Evolutionary conservation across 2,888 invertebrate species (phyloP).

Genomic region (Andrena bucephala): DNA sequence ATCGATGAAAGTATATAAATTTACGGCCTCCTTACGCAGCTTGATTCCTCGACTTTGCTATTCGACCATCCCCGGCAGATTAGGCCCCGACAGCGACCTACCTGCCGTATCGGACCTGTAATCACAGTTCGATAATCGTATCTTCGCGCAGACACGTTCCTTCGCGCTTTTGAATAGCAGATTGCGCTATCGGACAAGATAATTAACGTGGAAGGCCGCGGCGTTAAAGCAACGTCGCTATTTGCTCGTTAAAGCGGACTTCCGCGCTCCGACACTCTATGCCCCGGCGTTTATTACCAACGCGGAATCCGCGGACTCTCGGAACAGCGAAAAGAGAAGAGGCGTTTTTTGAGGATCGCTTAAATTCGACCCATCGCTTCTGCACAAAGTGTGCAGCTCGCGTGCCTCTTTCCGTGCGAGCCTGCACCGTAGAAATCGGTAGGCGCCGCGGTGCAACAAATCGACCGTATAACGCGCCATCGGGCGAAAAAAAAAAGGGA

Average conservation of each 20-base stretch:
- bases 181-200: slow-evolving; percentile 57
- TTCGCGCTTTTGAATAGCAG: slow-evolving; percentile 40
- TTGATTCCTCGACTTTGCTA: neutral
- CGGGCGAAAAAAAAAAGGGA: neutral
- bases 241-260: slow-evolving; percentile 50
- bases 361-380: too few relatives aligned
- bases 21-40: slow-evolving; percentile 1
- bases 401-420: too few relatives aligned
- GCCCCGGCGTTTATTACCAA: slow-evolving; percentile 2
- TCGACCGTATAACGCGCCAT: neutral
- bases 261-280: slow-evolving; percentile 30
- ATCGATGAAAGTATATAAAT: slow-evolving; percentile 22
- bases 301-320: slow-evolving; percentile 13
- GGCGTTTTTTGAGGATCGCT: neutral
- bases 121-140: slow-evolving; percentile 36
- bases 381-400: too few relatives aligned
- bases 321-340: neutral
- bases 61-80: slow-evolving; percentile 2
- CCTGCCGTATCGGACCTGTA: slow-evolving; percentile 14
- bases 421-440: neutral
- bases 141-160: slow-evolving; percentile 27
- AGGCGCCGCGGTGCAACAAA: neutral
- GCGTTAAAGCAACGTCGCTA: slow-evolving; percentile 46
- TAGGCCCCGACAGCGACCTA: neutral
- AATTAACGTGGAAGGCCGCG: slow-evolving; percentile 54